Evolutionary conservation across 2,113 vertebrate genomes (phyloP), one percentile per base, ranked within the genome.

Genomic region (Caranx melampygus): DNA sequence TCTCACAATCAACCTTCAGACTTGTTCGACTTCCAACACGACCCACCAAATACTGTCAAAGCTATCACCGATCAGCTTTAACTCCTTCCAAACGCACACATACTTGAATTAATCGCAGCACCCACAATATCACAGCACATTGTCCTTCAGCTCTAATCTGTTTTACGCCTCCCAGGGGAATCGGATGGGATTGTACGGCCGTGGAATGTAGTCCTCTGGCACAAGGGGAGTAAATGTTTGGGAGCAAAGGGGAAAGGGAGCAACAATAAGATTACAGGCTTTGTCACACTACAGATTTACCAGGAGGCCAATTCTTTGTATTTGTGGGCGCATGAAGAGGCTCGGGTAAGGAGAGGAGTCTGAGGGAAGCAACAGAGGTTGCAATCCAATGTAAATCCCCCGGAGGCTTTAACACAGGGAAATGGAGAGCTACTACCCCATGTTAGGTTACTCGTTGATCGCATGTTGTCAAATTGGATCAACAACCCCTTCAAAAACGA

Each of bases 121-220:
- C 18, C 52, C n/a, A 61, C 49, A 57, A 2, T 34, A 62, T 62
- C 35, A 5, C 42, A 64, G 57, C 40, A 64, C 65, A 55, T 58
- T 68, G 75, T 75, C 87, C 78, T 81, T 75, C 67, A 40, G 54
- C 63, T 72, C 65, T 72, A 78, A 78, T 80, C 84, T 70, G 49
- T 35, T 63, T 59, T 5, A 54, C 12, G 16, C 70, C 82, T 76
- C 54, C 49, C 42, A 14, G 33, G 55, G 78, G 82, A 65, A 69
- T 76, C 35, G 49, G 78, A 76, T 72, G 75, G 81, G 81, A 88
- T 80, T 78, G 84, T 88, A 51, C 57, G 47, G 79, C 87, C 55
- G 26, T 75, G 80, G 89, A 83, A 89, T 84, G 89, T 90, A 72
- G 79, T 83, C 81, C 83, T 78, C 81, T 78, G 81, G 81, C 81